These are phyloP conservation scores for Aradophagus sp. DNA, from an alignment of 1,140 invertebrate species.

Conservation along the genomic window DNA sequence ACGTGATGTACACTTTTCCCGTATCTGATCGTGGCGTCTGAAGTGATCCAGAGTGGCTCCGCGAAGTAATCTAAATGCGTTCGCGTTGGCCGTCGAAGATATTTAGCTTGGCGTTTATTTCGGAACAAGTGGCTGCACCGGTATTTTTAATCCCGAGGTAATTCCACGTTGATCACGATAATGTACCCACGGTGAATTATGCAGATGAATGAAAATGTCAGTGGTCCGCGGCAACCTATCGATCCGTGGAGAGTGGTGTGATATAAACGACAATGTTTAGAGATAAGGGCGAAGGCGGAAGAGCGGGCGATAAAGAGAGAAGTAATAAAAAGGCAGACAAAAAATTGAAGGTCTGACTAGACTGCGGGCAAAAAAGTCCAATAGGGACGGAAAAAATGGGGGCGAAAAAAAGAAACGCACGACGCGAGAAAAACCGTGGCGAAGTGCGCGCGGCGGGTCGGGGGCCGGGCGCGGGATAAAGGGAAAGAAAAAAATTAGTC, in stretches of 20 bases:
- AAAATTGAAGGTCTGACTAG: slow-evolving; percentile 39
- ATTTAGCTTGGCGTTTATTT: slow-evolving; percentile 53
- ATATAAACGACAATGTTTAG: slow-evolving; percentile 53
- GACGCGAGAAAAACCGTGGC: too few relatives aligned
- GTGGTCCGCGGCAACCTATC: slow-evolving; percentile 53
- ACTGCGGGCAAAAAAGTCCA: slow-evolving; percentile 27
- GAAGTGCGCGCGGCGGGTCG: too few relatives aligned
- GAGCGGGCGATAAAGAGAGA: slow-evolving; percentile 45
- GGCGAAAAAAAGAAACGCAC: slow-evolving; percentile 19
- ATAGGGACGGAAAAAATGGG: slow-evolving; percentile 17
- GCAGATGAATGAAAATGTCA: slow-evolving; percentile 66
- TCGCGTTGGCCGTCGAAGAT: slow-evolving; percentile 6
- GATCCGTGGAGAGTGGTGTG: slow-evolving; percentile 53
- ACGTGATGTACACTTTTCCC: slow-evolving; percentile 13
- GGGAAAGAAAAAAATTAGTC: too few relatives aligned
- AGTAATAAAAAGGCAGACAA: slow-evolving; percentile 42
- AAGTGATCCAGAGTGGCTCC: slow-evolving; percentile 1
- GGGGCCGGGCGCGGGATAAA: too few relatives aligned
- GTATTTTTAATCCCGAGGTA: slow-evolving; percentile 62
- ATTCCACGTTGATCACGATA: slow-evolving; percentile 46
- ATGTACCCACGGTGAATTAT: slow-evolving; percentile 63
- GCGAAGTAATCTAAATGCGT: background rate
- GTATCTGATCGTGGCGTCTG: slow-evolving; percentile 15
- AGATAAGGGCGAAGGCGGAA: slow-evolving; percentile 51
- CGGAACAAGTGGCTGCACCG: slow-evolving; percentile 32